phyloP scores from a whole-genome alignment of 2,797 vertebrate genomes.

The Clangula hyemalis region DNA sequence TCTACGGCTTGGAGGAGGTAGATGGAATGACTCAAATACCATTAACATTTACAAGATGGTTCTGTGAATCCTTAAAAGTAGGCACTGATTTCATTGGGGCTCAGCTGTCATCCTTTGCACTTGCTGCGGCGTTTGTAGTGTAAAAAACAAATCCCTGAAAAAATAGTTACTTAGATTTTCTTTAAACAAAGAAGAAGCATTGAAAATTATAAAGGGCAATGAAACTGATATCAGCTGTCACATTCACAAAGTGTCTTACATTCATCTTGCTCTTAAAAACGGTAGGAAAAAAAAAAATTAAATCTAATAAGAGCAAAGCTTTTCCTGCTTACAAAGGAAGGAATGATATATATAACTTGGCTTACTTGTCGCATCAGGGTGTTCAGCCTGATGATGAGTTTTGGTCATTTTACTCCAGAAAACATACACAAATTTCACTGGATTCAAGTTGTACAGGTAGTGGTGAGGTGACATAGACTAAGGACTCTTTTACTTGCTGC shows the following conservation, averaged over 20 bases:
- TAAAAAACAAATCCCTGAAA: slow-evolving; percentile 2
- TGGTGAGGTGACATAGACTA: background rate
- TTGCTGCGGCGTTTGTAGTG: background rate
- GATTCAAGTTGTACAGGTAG: background rate
- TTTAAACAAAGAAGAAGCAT: background rate
- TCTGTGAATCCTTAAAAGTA: slow-evolving; percentile 6
- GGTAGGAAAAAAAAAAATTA: background rate
- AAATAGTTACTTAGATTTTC: background rate
- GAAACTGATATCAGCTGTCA: background rate
- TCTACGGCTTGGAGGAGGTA: background rate
- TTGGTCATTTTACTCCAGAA: background rate
- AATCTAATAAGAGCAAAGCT: background rate
- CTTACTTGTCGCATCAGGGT: background rate
- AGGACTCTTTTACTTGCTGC: background rate
- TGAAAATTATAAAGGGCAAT: background rate
- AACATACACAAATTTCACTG: background rate
- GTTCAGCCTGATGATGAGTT: background rate
- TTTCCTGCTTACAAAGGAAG: background rate
- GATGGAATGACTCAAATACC: background rate
- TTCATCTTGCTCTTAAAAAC: slow-evolving; percentile 7
- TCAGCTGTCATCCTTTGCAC: background rate
- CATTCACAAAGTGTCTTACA: background rate
- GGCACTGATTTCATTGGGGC: background rate
- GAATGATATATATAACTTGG: background rate
- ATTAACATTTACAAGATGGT: background rate